Base-by-base conservation (phyloP, 2,113 vertebrate species). In the Colaptes auratus region DNA sequence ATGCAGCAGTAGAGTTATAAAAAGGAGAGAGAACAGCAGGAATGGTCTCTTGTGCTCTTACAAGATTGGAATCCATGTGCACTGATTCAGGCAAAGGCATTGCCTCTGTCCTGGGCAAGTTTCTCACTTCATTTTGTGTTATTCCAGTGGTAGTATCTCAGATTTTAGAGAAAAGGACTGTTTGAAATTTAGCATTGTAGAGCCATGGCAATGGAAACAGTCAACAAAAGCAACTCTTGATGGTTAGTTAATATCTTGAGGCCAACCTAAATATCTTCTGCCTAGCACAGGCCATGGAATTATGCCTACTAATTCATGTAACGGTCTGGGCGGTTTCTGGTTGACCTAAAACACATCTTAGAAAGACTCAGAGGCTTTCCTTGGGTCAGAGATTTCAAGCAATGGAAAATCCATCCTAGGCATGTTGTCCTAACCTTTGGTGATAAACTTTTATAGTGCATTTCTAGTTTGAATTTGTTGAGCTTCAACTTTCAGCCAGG, bases 381-480 rank as follows among this genome's bases (percentile, higher is more conserved):
- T 73, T 55, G 59, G 50, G 67, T 76, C 81, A 90, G 59, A 86
- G 61, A 33, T 93, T 75, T 75, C 53, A 58, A 65, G 21, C 28
- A 28, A 33, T 31, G 3, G 63, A 82, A 88, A 95, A 92, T 28
- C 5, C 21, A 83, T 39, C 39, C 65, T 81, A 75, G 23, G 12
- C 24, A 72, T 14, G 5, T 55, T 92, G 73, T 82, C 55, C 35
- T 88, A 72, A 84, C 44, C 36, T 78, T 66, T 81, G 55, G 3
- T 65, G n/a, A 12, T 73, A 69, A 88, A 88, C 5, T 53, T 64
- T 30, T 69, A 25, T 21, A 33, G 58, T 48, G 2, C 3, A 36
- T 94, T 94, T 94, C 63, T 44, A 42, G 61, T 89, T 87, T 55
- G 65, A 89, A 78, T 86, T 69, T 84, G 12, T 69, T 67, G 59